phyloP scores from a whole-genome alignment of 1,140 invertebrate genomes.

The Glomeris maerens region DNA sequence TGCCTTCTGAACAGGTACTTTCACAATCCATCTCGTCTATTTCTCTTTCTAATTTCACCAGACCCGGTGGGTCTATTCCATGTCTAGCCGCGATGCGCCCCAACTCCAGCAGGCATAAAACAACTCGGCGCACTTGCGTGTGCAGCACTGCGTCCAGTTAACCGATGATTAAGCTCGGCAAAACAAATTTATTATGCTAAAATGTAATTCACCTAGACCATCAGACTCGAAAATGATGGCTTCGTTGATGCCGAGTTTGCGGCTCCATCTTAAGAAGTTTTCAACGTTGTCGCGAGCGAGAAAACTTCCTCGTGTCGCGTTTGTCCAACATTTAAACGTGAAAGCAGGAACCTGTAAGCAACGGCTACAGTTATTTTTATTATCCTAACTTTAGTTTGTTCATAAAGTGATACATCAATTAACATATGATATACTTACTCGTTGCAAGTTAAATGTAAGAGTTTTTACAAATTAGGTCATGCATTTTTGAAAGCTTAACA shows the following conservation, averaged over 20 bases:
- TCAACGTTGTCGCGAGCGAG: constrained; percentile 84
- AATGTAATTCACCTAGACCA: constrained; percentile 50
- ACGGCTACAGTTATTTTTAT: too few relatives aligned
- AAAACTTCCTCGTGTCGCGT: constrained; percentile 56
- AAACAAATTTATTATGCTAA: neutral
- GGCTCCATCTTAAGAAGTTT: constrained; percentile 82
- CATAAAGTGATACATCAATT: too few relatives aligned
- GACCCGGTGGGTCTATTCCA: constrained; percentile 66
- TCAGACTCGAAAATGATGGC: constrained; percentile 85
- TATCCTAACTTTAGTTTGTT: neutral
- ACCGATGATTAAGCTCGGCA: too few relatives aligned
- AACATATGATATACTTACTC: too few relatives aligned
- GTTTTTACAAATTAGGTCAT: too few relatives aligned
- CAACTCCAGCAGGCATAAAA: constrained; percentile 76
- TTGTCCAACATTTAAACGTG: constrained; percentile 54
- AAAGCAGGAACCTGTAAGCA: constrained; percentile 20
- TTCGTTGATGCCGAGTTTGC: constrained; percentile 70
- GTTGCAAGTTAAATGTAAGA: too few relatives aligned
- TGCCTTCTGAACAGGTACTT: constrained; percentile 14
- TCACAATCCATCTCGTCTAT: constrained; percentile 51
- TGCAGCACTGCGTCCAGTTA: constrained; percentile 69
- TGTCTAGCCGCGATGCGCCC: constrained; percentile 61
- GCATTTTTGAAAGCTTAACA: too few relatives aligned
- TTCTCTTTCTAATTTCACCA: constrained; percentile 78
- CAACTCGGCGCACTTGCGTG: constrained; percentile 62